A percentile compares a stretch with the other conserved stretches of the same genome.
These are phyloP conservation scores for Chromis chromis DNA, from an alignment of 2,797 vertebrate species.

Conservation along the genomic window DNA sequence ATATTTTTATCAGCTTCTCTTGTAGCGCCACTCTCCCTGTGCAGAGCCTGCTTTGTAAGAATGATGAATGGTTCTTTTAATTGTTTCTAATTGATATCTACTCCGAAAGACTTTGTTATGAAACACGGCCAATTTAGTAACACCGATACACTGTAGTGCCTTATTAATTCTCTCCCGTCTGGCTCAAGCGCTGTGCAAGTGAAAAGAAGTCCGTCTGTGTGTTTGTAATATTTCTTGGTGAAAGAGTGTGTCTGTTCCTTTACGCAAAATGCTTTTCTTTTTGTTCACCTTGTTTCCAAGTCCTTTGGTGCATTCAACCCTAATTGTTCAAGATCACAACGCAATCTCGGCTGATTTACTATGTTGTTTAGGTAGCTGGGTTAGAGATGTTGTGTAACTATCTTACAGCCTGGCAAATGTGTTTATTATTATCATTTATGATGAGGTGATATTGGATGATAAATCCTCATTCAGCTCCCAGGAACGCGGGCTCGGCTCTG, in stretches of 20 bases:
- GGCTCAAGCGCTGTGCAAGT: slow-evolving; percentile 55
- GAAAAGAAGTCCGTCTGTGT: slow-evolving; percentile 66
- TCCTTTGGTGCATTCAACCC: slow-evolving; percentile 22
- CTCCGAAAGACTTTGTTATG: slow-evolving; percentile 78
- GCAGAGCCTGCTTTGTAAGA: slow-evolving; percentile 42
- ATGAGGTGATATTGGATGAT: slow-evolving; percentile 76
- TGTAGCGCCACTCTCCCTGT: slow-evolving; percentile 38
- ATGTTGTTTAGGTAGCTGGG: slow-evolving; percentile 38
- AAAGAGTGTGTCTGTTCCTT: slow-evolving; percentile 38
- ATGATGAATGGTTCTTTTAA: slow-evolving; percentile 79
- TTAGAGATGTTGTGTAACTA: slow-evolving; percentile 49
- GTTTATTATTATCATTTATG: slow-evolving; percentile 74
- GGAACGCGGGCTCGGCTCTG: slow-evolving; percentile 35
- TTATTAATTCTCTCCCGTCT: slow-evolving; percentile 78
- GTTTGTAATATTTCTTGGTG: slow-evolving; percentile 54
- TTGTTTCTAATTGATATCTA: slow-evolving; percentile 82
- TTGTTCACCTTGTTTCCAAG: slow-evolving; percentile 46
- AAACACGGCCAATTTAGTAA: slow-evolving; percentile 78
- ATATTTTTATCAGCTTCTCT: slow-evolving; percentile 53
- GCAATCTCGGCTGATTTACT: slow-evolving; percentile 53
- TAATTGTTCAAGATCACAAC: slow-evolving; percentile 43
- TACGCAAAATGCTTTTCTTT: slow-evolving; percentile 54
- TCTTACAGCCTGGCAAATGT: slow-evolving; percentile 59
- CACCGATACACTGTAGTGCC: slow-evolving; percentile 74
- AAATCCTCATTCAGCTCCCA: slow-evolving; percentile 66